Evolutionary conservation across 2,888 invertebrate genomes (phyloP), one percentile per base, ranked within the genome.

Genomic region (Tuberolachnus salignus): DNA sequence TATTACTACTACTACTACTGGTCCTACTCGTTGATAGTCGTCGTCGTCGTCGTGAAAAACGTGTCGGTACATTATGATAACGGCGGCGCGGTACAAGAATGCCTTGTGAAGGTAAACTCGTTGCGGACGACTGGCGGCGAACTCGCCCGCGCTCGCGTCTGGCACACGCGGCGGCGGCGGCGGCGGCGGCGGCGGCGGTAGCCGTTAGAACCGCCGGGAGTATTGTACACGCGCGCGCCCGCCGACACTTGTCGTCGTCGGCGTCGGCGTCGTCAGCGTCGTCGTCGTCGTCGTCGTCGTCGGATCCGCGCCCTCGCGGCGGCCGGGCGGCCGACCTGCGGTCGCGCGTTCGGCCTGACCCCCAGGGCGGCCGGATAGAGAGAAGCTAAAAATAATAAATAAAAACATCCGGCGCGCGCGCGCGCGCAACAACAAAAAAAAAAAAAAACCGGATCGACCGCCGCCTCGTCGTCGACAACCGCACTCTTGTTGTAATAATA

Each of bases 71-170:
- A 34, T 67, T 78, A 78, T 69, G 75, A 78, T 78, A 21, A 1
- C 46, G n/a, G n/a, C 44, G 14, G 55, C 23, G 46, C 14, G 34
- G 10, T 14, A 23, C 51, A 6, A 21, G 73, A 78, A 67, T 67
- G 57, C 75, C 75, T 78, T 78, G 75, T 78, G 75, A 78, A 78
- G 75, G 75, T 78, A 59, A 78, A 78, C 75, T 78, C 57, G 75
- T 78, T 78, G 49, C 57, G 14, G n/a, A 42, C 23, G 10, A 16
- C 0, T 21, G 42, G 13, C n/a, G n/a, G n/a, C n/a, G n/a, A 34
- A 6, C 6, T 4, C 34, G 34, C 51, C 34, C 16, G 63, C 61
- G 63, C 42, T 13, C 10, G 61, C 63, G 53, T 9, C n/a, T 21
- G 70, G 16, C 16, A 19, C 19, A 19, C 63, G 14, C 53, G 55